These are phyloP conservation scores for Drosophila mayaguana DNA, from an alignment of 2,888 invertebrate genomes.

Conservation along the genomic window DNA sequence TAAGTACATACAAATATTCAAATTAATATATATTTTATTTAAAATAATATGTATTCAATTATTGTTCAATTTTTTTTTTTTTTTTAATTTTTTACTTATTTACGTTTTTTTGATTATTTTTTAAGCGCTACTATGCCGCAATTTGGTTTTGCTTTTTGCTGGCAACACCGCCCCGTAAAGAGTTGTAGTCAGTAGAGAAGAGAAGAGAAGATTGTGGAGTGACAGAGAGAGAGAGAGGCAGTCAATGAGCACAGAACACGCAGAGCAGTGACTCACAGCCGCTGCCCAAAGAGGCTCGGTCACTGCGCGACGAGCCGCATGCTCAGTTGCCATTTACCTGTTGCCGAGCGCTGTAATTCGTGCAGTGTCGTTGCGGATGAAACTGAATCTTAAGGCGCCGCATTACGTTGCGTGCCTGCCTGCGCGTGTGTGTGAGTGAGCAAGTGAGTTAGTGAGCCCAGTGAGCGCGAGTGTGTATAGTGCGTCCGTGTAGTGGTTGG, in stretches of 20 bases:
- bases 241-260: neutral
- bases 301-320: slow-evolving; percentile 12
- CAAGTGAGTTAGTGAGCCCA: slow-evolving; percentile 1
- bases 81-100: neutral
- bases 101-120: neutral
- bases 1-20: no score
- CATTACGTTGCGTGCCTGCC: slow-evolving; percentile 71
- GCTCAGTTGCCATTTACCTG: slow-evolving; percentile 82
- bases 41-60: no score
- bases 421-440: slow-evolving; percentile 39
- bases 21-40: no score
- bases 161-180: slow-evolving; percentile 49
- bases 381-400: slow-evolving; percentile 68
- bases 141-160: slow-evolving; percentile 58
- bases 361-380: slow-evolving; percentile 71
- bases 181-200: slow-evolving; percentile 15
- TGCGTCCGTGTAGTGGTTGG: slow-evolving; percentile 36
- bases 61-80: no score
- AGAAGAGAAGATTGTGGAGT: neutral
- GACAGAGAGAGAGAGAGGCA: slow-evolving; percentile 12
- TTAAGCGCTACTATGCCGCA: slow-evolving; percentile 15
- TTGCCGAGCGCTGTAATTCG: slow-evolving; percentile 72
- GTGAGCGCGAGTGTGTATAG: slow-evolving; percentile 20
- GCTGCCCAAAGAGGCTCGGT: slow-evolving; percentile 23
- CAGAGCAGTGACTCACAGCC: slow-evolving; percentile 9